Conservation (phyloP, 2,113 vertebrate species). For the Hystrix brachyura region DNA sequence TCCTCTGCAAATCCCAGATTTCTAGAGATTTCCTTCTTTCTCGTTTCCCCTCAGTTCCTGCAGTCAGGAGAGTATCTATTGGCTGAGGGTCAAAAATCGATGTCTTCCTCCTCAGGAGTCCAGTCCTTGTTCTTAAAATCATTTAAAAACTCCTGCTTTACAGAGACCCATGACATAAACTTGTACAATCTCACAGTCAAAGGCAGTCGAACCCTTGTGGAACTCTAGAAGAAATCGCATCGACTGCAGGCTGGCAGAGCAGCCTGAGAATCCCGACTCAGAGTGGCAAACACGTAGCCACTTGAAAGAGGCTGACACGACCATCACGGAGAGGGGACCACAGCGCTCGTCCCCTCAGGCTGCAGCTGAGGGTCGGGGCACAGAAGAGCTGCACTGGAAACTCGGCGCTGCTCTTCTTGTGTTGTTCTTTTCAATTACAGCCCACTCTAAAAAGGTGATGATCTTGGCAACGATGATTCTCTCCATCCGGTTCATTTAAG, state of each 20-base stretch:
- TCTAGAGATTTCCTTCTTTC: background rate
- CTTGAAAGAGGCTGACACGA: background rate
- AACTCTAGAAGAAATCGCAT: background rate
- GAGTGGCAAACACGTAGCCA: background rate
- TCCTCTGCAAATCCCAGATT: background rate
- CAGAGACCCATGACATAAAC: background rate
- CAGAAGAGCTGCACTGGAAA: background rate
- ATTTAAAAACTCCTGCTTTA: background rate
- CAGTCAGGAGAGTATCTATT: background rate
- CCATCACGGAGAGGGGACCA: accelerated
- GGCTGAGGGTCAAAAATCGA: background rate
- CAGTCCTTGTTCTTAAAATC: background rate
- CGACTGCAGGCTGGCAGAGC: background rate
- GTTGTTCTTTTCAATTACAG: background rate
- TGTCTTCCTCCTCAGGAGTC: background rate
- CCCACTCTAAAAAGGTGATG: background rate
- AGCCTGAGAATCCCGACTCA: background rate
- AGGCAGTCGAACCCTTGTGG: background rate
- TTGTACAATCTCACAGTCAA: background rate
- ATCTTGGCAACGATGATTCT: background rate
- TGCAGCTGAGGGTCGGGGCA: background rate
- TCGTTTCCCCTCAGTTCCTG: background rate
- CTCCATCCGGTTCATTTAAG: background rate
- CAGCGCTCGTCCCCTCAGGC: accelerated
- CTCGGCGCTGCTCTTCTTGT: too few species aligned